Conservation (phyloP, 2,797 vertebrate species). For the Hippoglossus hippoglossus region DNA sequence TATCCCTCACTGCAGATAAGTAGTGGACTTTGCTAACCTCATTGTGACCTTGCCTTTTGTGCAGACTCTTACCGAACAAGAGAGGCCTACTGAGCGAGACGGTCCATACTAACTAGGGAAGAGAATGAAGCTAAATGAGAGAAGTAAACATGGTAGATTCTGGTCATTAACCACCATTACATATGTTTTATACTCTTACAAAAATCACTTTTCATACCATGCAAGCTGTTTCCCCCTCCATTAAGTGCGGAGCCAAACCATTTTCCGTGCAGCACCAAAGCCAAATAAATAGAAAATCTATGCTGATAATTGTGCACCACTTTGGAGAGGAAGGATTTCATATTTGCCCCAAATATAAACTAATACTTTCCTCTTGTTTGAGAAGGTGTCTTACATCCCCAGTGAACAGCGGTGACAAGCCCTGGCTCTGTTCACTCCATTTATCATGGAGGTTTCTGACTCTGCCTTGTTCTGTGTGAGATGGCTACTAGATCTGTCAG, state of each 20-base stretch:
- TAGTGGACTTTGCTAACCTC: background rate
- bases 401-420: background rate
- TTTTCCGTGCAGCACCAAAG: too few relatives aligned
- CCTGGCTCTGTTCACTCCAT: background rate
- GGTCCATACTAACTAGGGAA: background rate
- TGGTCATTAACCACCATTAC: background rate
- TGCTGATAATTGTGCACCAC: background rate
- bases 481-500: slow-evolving; percentile 11
- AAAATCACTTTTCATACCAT: background rate
- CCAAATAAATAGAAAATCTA: too few relatives aligned
- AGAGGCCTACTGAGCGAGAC: background rate
- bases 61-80: background rate
- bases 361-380: background rate
- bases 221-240: too few relatives aligned
- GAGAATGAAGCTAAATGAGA: background rate
- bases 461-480: background rate
- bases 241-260: too few relatives aligned
- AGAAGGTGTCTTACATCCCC: background rate
- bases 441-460: background rate
- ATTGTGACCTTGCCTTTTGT: slow-evolving; percentile 1
- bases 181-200: background rate
- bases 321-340: background rate
- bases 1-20: background rate
- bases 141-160: background rate
- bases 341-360: background rate